Evolutionary conservation across 2,113 vertebrate species (phyloP).

Genomic region (Stegostoma tigrinum): DNA sequence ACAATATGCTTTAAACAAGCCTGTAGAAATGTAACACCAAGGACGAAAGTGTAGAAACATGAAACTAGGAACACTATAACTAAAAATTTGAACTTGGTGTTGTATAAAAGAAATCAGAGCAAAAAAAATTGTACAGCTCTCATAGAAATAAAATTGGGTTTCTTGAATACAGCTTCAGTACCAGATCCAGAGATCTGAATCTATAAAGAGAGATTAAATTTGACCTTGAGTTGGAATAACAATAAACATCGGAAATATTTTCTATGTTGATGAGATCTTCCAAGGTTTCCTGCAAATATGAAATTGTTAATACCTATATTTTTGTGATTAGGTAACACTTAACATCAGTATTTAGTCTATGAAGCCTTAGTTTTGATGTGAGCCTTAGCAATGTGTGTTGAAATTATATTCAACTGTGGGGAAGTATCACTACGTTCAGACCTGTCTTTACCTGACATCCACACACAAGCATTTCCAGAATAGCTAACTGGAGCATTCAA

Average conservation of each 20-base stretch:
- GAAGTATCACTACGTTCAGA: neutral
- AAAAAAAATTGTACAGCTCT: neutral
- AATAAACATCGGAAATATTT: neutral
- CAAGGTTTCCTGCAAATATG: neutral
- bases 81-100: neutral
- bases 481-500: neutral
- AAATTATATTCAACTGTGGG: neutral
- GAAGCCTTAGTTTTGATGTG: neutral
- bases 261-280: neutral
- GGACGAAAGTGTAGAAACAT: neutral
- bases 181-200: neutral
- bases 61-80: neutral
- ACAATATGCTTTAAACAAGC: too few relatives aligned
- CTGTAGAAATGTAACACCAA: neutral
- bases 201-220: neutral
- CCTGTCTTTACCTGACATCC: neutral
- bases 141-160: neutral
- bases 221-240: neutral
- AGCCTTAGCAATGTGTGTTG: neutral
- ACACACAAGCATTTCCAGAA: neutral
- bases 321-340: neutral
- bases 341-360: neutral
- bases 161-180: neutral
- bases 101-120: neutral
- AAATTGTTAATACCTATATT: neutral